Base-by-base conservation (phyloP, 1,140 invertebrate genomes). In the Drosophila pruinosa region DNA sequence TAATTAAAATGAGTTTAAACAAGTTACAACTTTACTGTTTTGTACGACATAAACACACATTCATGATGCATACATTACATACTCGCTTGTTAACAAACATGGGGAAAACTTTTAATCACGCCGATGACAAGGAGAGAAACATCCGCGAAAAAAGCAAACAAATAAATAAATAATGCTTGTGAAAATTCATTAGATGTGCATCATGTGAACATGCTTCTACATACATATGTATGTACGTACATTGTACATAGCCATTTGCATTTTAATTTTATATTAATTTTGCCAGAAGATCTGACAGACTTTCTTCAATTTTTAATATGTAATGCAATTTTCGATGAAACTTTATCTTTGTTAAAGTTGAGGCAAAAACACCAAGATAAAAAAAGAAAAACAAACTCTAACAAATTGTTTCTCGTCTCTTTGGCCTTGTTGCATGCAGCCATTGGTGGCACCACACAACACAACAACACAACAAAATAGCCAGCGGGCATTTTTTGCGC, bases 241-340 rank as follows among this genome's bases (percentile, higher is more conserved):
- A 34, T n/a, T n/a, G n/a, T n/a, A n/a, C n/a, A 26, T 26, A 26
- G 5, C 1, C 6, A 26, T 26, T 26, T 26, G 26, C 38, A 19
- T 39, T 39, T 80, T 86, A 80, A 80, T 63, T 73, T 64, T 45
- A 79, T 79, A 85, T 85, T 73, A 83, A 86, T 70, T 65, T 61
- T 80, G 54, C 45, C 61, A 57, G 72, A 8, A 2, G 6, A 21
- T 17, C 36, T 36, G 15, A 22, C 21, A 14, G 31, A 26, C 8
- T 34, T 21, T 36, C 17, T 45, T 47, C 17, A 61, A 77, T 63
- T 79, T 71, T 72, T 74, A 71, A 86, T 77, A 56, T 63, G 22
- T 63, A 85, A 85, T 85, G 69, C 68, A 85, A 85, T 86, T 80
- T 85, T 28, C 48, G 73, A 80, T 52, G 74, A 77, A 85, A 85